Conservation (phyloP, 2,113 vertebrate species). For the Hiodon alosoides region DNA sequence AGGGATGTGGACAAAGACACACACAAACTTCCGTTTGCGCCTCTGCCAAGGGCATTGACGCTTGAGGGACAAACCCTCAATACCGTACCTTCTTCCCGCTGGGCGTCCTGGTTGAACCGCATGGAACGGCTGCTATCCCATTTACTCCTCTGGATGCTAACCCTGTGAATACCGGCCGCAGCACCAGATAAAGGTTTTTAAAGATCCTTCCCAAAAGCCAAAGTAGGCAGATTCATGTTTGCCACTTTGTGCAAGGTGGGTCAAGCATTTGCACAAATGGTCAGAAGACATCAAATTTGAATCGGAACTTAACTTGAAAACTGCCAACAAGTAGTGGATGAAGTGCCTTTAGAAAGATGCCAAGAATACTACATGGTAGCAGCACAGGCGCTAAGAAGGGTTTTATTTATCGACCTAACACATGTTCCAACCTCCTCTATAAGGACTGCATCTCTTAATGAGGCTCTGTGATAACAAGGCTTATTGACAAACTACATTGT, state of each 20-base stretch:
- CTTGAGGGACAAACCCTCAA: neutral
- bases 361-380: too few relatives aligned
- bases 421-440: too few relatives aligned
- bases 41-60: neutral
- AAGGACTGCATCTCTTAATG: too few relatives aligned
- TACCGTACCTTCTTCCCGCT: slow-evolving; percentile 86
- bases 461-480: too few relatives aligned
- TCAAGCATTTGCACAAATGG: too few relatives aligned
- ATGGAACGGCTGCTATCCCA: slow-evolving; percentile 89
- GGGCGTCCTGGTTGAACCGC: slow-evolving; percentile 92
- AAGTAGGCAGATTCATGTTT: neutral
- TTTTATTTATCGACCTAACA: too few relatives aligned
- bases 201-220: too few relatives aligned
- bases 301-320: neutral
- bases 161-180: slow-evolving; percentile 54
- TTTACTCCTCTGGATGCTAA: slow-evolving; percentile 87
- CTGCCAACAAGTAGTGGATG: too few relatives aligned
- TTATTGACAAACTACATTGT: too few relatives aligned
- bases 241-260: neutral
- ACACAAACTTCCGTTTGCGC: too few relatives aligned
- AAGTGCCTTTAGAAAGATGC: too few relatives aligned
- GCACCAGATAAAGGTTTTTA: neutral
- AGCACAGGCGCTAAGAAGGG: too few relatives aligned
- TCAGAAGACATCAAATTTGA: neutral
- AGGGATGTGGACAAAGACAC: neutral